Percentiles rank a stretch among this genome's conserved stretches.
Conservation (phyloP, 1,140 invertebrate species). For the Dryas iulia region DNA sequence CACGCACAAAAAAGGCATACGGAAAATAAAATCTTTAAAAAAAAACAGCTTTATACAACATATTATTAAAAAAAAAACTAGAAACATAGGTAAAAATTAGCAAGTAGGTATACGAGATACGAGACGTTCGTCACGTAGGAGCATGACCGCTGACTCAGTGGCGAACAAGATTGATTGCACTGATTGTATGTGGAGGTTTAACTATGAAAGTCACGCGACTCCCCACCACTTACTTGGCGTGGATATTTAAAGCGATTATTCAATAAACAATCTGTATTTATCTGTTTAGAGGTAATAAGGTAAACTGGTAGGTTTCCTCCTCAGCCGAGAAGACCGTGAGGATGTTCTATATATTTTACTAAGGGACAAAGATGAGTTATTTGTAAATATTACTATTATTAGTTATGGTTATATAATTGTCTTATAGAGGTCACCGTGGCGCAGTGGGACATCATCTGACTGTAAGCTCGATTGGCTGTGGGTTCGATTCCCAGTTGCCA, state of each 20-base stretch:
- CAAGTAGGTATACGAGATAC: not conserved
- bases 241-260: slow-evolving; percentile 2
- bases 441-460: too few species aligned
- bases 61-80: not conserved
- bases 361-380: not conserved
- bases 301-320: not conserved
- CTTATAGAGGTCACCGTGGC: too few species aligned
- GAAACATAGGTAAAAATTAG: not conserved
- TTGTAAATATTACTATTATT: too few species aligned
- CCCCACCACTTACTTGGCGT: not conserved
- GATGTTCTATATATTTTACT: not conserved
- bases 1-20: too few species aligned
- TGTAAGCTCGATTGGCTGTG: too few species aligned
- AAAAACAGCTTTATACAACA: not conserved
- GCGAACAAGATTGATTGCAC: slow-evolving; percentile 7
- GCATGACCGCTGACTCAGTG: slow-evolving; percentile 11
- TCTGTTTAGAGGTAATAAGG: not conserved
- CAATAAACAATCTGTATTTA: not conserved
- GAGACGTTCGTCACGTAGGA: slow-evolving; percentile 17
- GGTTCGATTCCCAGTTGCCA: too few species aligned
- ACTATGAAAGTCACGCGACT: slow-evolving; percentile 12
- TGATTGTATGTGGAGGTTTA: not conserved
- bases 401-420: too few species aligned
- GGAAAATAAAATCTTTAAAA: too few species aligned
- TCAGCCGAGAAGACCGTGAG: not conserved